Percentiles rank a stretch among this genome's conserved stretches.
phyloP scores from a whole-genome alignment of 2,888 invertebrate species.

The Carpatolechia fugitivella region DNA sequence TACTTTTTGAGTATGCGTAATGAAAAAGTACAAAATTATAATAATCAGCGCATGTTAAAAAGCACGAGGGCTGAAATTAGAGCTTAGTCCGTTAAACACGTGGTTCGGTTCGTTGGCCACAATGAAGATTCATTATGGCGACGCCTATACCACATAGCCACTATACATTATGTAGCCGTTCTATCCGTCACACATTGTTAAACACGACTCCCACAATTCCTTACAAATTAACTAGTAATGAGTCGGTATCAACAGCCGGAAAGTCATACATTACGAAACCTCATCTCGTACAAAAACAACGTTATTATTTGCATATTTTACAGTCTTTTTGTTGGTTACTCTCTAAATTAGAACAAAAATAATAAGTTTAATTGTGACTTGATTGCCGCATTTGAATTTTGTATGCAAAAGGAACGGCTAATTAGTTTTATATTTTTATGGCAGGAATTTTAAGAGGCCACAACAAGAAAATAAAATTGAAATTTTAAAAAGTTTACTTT shows the following conservation, averaged over 20 bases:
- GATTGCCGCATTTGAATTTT: no score
- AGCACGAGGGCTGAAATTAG: neutral
- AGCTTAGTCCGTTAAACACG: slow-evolving; percentile 4
- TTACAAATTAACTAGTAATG: slow-evolving; percentile 11
- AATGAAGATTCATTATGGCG: neutral
- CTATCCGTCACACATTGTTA: slow-evolving; percentile 12
- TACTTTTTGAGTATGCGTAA: no score
- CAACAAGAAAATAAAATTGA: no score
- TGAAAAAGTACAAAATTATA: no score
- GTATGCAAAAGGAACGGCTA: no score
- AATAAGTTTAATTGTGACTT: no score
- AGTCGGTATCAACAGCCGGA: neutral
- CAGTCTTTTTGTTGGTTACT: neutral
- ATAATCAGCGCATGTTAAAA: neutral
- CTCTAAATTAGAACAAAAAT: neutral
- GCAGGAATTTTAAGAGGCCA: no score
- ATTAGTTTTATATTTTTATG: no score
- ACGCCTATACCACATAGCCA: neutral
- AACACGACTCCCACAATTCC: slow-evolving; percentile 7
- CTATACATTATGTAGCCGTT: slow-evolving; percentile 7
- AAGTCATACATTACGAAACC: neutral
- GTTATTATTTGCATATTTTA: neutral
- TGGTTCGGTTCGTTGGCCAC: slow-evolving; percentile 1
- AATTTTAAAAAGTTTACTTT: no score
- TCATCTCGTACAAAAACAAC: neutral